Conservation (phyloP, 1,140 invertebrate genomes). For the Bombyx mandarina region DNA sequence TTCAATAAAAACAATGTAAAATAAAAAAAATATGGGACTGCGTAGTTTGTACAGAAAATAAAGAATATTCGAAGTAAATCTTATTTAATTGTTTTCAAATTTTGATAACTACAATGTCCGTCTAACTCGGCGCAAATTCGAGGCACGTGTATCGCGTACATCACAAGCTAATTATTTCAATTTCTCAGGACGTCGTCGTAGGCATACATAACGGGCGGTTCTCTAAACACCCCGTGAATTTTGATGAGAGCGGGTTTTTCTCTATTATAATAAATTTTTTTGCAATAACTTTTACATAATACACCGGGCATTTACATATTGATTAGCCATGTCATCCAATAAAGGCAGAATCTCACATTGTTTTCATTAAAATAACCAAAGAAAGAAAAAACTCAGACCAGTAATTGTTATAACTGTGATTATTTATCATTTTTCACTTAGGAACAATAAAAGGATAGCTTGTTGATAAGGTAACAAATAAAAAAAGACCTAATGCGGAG, state of each 20-base stretch:
- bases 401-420: neutral
- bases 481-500: conserved; percentile 49
- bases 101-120: neutral
- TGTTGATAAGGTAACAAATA: conserved; percentile 39
- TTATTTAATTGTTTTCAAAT: no score
- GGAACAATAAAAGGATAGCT: conserved; percentile 17
- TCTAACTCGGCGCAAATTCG: conserved; percentile 28
- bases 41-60: no score
- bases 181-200: conserved; percentile 55
- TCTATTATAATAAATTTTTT: conserved; percentile 8
- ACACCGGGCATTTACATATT: no score
- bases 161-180: conserved; percentile 66
- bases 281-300: neutral
- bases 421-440: conserved; percentile 12
- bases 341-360: neutral
- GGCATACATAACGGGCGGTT: conserved; percentile 46
- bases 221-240: conserved; percentile 43
- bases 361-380: neutral
- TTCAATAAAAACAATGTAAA: no score
- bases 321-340: neutral
- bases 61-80: no score
- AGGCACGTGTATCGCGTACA: conserved; percentile 39
- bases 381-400: neutral
- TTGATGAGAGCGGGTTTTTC: conserved; percentile 37
- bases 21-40: no score